These are phyloP conservation scores for Acanthaster planci DNA, from an alignment of 35 echinoderm and acorn worm genomes.

Conservation along the genomic window DNA sequence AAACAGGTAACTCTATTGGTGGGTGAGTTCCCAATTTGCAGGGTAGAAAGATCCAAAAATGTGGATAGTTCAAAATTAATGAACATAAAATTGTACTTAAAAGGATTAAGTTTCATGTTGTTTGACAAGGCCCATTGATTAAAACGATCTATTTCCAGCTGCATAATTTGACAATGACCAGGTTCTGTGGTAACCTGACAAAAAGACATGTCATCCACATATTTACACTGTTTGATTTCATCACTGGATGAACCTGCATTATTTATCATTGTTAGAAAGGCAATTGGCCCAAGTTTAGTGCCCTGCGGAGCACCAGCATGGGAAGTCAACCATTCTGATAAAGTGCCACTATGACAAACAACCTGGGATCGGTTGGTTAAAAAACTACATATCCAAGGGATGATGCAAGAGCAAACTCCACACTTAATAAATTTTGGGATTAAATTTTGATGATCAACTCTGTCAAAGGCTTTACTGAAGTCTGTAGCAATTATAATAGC, in stretches of 20 bases:
- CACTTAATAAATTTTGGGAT: not conserved
- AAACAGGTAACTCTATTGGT: not conserved
- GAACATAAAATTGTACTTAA: too few species aligned
- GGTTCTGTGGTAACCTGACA: not conserved
- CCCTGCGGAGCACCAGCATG: not conserved
- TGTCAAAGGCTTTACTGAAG: too few species aligned
- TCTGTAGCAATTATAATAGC: not conserved
- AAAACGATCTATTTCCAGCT: not conserved
- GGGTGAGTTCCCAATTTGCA: not conserved
- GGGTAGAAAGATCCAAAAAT: not conserved
- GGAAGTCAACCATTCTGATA: not conserved
- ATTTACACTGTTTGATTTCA: not conserved
- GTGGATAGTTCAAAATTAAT: not conserved
- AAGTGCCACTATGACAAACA: not conserved
- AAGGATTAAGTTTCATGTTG: slow-evolving; percentile 6
- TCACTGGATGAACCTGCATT: not conserved
- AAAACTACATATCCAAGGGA: not conserved
- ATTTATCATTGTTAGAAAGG: not conserved
- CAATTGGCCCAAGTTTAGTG: not conserved
- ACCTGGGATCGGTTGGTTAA: not conserved
- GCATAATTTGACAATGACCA: not conserved
- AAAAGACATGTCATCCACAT: not conserved
- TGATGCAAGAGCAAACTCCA: not conserved
- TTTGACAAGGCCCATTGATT: not conserved
- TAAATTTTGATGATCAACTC: not conserved